Evolutionary conservation across 2,888 invertebrate genomes (phyloP).

Genomic region (Diogma glabrata): DNA sequence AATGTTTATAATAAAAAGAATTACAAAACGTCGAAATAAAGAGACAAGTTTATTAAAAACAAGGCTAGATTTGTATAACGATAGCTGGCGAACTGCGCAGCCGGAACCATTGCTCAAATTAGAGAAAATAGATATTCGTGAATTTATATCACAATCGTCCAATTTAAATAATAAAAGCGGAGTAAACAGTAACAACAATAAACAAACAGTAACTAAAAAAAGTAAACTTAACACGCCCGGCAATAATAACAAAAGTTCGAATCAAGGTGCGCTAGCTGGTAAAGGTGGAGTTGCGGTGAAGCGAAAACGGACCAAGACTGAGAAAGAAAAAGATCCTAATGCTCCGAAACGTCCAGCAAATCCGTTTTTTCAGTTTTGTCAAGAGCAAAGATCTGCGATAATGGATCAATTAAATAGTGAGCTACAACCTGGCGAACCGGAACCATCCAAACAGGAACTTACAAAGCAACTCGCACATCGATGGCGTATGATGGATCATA

Average conservation of each 20-base stretch:
- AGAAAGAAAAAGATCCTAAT: slow-evolving; percentile 50
- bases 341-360: slow-evolving; percentile 69
- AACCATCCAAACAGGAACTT: slow-evolving; percentile 62
- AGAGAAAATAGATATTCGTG: slow-evolving; percentile 1
- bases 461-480: slow-evolving; percentile 61
- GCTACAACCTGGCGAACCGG: slow-evolving; percentile 46
- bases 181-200: too few relatives aligned
- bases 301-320: not conserved
- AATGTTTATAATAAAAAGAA: slow-evolving; percentile 24
- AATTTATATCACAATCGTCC: not conserved
- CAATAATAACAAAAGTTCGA: not conserved
- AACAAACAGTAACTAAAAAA: too few relatives aligned
- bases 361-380: slow-evolving; percentile 71
- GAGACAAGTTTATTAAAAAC: slow-evolving; percentile 31
- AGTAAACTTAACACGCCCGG: too few relatives aligned
- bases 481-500: slow-evolving; percentile 57
- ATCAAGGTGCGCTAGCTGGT: not conserved
- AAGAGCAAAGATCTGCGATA: slow-evolving; percentile 62
- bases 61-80: slow-evolving; percentile 31
- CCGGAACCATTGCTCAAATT: slow-evolving; percentile 8
- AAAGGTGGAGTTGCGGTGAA: not conserved
- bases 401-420: slow-evolving; percentile 52
- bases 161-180: not conserved
- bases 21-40: slow-evolving; percentile 26
- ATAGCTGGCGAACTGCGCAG: slow-evolving; percentile 28